These are phyloP conservation scores for Synanthedon myopaeformis DNA, from an alignment of 2,888 invertebrate genomes.

Conservation along the genomic window DNA sequence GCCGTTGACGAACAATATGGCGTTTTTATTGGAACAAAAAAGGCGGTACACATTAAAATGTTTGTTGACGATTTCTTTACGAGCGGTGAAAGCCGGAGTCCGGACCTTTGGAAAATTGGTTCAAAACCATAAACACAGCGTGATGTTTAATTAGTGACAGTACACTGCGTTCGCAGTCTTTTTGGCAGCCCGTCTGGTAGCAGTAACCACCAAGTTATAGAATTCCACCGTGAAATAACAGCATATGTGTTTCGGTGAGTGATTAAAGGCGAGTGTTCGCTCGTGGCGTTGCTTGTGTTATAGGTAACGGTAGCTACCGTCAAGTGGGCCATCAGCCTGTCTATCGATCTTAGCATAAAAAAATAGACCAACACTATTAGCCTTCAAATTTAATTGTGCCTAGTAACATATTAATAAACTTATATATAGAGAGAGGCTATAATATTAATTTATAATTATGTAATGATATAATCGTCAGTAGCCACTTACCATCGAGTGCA, in stretches of 20 bases:
- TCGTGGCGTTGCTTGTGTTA: too few species aligned
- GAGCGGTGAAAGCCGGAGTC: constrained; percentile 39
- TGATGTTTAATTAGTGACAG: constrained; percentile 10
- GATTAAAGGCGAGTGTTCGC: too few species aligned
- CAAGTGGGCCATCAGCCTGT: too few species aligned
- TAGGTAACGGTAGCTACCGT: too few species aligned
- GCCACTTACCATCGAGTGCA: neutral
- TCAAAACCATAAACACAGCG: constrained; percentile 12
- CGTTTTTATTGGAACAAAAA: constrained; percentile 59
- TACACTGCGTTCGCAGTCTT: too few species aligned
- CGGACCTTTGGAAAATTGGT: constrained; percentile 13
- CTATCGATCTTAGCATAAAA: too few species aligned
- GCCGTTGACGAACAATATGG: constrained; percentile 26
- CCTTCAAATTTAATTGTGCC: neutral
- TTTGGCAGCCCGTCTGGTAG: too few species aligned
- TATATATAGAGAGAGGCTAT: neutral
- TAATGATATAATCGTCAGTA: neutral
- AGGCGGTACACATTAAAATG: constrained; percentile 30
- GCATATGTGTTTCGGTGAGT: too few species aligned
- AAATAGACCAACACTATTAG: neutral
- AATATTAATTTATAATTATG: neutral
- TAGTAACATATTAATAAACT: neutral
- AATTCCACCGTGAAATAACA: too few species aligned
- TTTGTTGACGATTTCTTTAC: constrained; percentile 38
- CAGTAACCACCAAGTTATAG: too few species aligned